A percentile compares a stretch with the other conserved stretches of the same genome.
phyloP scores from a whole-genome alignment of 2,113 vertebrate species.

The Abramis brama region DNA sequence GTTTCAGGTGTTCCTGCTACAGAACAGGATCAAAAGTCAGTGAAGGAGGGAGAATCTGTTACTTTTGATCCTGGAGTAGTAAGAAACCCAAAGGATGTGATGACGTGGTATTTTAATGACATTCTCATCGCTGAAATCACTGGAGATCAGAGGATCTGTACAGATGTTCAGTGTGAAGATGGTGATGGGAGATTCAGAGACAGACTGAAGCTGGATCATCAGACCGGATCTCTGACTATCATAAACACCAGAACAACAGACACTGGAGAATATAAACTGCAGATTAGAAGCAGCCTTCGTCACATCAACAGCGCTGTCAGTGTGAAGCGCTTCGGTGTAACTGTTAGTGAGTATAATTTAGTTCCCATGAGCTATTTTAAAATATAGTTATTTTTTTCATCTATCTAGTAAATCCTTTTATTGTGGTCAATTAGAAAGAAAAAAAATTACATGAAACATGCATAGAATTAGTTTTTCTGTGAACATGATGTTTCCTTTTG shows the following conservation, averaged over 20 bases:
- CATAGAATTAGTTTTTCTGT: not conserved
- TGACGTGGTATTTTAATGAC: too few species aligned
- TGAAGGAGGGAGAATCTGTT: not conserved
- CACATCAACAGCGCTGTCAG: too few species aligned
- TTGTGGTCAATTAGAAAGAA: too few species aligned
- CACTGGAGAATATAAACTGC: rapidly evolving
- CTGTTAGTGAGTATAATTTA: too few species aligned
- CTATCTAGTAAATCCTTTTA: too few species aligned
- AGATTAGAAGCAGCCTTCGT: not conserved
- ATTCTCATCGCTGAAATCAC: too few species aligned
- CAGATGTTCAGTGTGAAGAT: too few species aligned
- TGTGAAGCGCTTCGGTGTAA: too few species aligned
- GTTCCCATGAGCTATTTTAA: not conserved
- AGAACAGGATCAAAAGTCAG: not conserved
- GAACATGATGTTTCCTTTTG: not conserved
- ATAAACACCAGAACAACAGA: too few species aligned
- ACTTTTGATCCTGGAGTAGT: not conserved
- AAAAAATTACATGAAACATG: not conserved
- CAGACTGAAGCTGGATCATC: rapidly evolving
- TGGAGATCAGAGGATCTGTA: too few species aligned
- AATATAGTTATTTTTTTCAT: not conserved
- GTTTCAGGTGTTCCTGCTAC: not conserved
- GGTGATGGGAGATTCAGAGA: too few species aligned
- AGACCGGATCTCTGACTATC: too few species aligned
- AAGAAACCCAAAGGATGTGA: not conserved